These are phyloP conservation scores for Silurus meridionalis DNA, from an alignment of 2,113 vertebrate genomes.

Conservation along the genomic window DNA sequence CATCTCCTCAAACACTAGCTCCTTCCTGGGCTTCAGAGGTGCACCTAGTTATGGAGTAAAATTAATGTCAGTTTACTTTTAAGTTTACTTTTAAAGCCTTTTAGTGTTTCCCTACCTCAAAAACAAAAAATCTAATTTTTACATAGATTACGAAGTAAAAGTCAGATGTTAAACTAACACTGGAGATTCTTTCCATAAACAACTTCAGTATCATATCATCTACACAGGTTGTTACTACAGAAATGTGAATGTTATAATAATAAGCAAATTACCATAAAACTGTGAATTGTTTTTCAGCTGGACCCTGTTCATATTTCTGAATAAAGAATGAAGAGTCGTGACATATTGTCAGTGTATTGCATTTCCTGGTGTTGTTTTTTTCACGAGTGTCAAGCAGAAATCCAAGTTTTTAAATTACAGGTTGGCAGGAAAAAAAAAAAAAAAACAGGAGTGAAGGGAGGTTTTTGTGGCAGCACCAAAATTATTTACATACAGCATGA, in stretches of 20 bases:
- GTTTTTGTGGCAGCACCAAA: not conserved
- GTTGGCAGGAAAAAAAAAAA: not conserved
- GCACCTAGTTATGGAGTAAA: constrained; percentile 71
- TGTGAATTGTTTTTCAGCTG: not conserved
- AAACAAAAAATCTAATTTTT: no score
- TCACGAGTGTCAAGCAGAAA: not conserved
- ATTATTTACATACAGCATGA: not conserved
- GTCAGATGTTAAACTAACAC: not conserved
- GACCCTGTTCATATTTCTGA: not conserved
- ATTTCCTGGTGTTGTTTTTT: not conserved
- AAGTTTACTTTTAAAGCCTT: not conserved
- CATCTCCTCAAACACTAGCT: constrained; percentile 80
- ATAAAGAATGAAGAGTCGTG: not conserved
- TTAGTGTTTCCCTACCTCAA: not conserved
- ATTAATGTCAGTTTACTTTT: not conserved
- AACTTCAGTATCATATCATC: not conserved
- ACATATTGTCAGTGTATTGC: not conserved
- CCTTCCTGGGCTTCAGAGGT: constrained; percentile 88
- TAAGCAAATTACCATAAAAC: not conserved
- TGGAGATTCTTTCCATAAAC: not conserved
- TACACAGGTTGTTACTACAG: not conserved
- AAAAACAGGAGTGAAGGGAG: not conserved
- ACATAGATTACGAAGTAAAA: no score
- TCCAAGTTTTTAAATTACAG: not conserved
- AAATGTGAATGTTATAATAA: not conserved